These are phyloP conservation scores for Mobula birostris DNA, from an alignment of 2,113 vertebrate species.

Conservation along the genomic window DNA sequence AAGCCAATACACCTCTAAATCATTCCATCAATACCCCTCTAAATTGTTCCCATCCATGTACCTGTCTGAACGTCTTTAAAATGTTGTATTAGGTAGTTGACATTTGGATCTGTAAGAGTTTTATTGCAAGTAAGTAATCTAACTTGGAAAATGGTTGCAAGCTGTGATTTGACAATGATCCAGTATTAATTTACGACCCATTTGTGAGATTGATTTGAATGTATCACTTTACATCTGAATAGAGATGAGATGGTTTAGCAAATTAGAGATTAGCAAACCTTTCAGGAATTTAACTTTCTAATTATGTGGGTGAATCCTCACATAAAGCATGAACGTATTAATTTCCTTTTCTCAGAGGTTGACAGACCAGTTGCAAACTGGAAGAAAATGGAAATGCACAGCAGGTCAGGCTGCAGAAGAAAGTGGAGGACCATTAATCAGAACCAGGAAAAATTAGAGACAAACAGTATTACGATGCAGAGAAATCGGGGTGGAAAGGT, in stretches of 20 bases:
- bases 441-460: too few species aligned
- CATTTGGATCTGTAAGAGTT: not conserved
- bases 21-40: too few species aligned
- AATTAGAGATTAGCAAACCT: not conserved
- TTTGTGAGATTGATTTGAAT: not conserved
- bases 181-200: not conserved
- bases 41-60: too few species aligned
- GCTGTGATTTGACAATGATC: not conserved
- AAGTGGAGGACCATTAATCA: too few species aligned
- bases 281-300: not conserved
- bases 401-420: too few species aligned
- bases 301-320: not conserved
- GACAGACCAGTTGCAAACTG: not conserved
- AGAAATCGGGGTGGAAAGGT: too few species aligned
- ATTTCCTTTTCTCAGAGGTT: not conserved
- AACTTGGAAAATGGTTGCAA: not conserved
- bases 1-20: too few species aligned
- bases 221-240: not conserved
- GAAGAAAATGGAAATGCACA: too few species aligned
- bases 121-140: not conserved
- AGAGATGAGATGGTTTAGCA: not conserved
- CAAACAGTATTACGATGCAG: too few species aligned
- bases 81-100: not conserved
- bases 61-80: too few species aligned
- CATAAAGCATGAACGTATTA: not conserved